These are phyloP conservation scores for Oenanthe melanoleuca DNA, from an alignment of 2,113 vertebrate genomes.

Conservation along the genomic window DNA sequence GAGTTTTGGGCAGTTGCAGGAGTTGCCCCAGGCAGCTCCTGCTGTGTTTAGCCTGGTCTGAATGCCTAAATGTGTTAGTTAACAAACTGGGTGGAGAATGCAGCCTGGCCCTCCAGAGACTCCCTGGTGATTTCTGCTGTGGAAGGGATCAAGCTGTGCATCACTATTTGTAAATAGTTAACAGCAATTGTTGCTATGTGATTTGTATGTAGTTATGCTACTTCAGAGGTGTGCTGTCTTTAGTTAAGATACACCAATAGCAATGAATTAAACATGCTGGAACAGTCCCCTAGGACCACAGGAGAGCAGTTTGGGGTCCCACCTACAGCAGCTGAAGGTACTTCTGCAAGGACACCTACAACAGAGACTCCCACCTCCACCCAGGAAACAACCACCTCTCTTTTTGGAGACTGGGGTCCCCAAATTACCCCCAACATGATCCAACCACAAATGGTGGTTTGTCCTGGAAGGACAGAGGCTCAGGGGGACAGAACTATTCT, in stretches of 20 bases:
- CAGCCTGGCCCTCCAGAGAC: neutral
- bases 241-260: neutral
- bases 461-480: neutral
- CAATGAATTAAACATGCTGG: neutral
- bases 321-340: neutral
- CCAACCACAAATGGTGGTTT: neutral
- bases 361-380: neutral
- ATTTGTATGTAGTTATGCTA: neutral
- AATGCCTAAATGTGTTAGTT: neutral
- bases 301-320: neutral
- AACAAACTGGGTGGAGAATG: neutral
- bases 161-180: neutral
- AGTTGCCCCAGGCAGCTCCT: conserved; percentile 3
- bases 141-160: neutral
- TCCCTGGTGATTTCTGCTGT: neutral
- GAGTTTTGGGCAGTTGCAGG: neutral
- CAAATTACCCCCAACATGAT: accelerated
- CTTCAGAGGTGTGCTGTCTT: neutral
- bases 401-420: neutral
- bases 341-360: neutral
- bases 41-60: neutral
- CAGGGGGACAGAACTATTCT: neutral
- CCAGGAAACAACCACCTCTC: neutral
- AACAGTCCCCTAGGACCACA: accelerated
- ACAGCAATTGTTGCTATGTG: neutral